Base-by-base conservation (phyloP, 1,140 invertebrate species). In the Tribolium castaneum region DNA sequence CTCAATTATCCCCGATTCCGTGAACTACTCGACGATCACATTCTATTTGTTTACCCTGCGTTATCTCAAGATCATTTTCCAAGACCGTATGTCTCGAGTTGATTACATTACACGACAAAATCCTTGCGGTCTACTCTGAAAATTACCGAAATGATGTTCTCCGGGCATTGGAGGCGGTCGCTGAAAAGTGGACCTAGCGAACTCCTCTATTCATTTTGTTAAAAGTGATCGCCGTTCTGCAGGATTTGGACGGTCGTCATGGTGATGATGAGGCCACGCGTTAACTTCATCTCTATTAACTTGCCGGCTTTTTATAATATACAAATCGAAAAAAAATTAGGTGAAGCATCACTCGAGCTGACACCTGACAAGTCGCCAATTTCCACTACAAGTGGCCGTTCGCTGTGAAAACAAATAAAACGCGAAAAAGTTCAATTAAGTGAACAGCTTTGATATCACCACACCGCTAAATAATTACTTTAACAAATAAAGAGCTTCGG, bases 291-390 rank as follows among this genome's bases (percentile, higher is more conserved):
- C 16, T 14, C 54, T 59, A 59, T 59, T 59, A 59, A 59, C 54
- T 59, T 45, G 39, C 54, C 54, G 5, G 54, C 54, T 59, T 59
- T 59, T 59, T 59, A 59, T 59, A 59, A 59, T 59, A 59, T 59
- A 14, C 54, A 59, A 59, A 59, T 59, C 54, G 54, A 59, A 59
- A 59, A 45, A 52, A 59, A 59, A 59, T 59, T 59, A 25, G 54
- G 54, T 59, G 54, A 59, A 59, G 54, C 22, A 25, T 45, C 54
- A 59, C 54, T 59, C 54, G 54, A 59, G 6, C 54, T 59, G 54
- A 59, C 54, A 59, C 54, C 54, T 59, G 54, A 59, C 54, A 25
- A 59, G 16, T 59, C 54, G 54, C 54, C 54, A 59, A 59, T 59
- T 59, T 30, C 54, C 3, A 22, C 13, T 14, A 59, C 54, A 59